Conservation (phyloP, 2,797 vertebrate species). For the Oreochromis mossambicus region DNA sequence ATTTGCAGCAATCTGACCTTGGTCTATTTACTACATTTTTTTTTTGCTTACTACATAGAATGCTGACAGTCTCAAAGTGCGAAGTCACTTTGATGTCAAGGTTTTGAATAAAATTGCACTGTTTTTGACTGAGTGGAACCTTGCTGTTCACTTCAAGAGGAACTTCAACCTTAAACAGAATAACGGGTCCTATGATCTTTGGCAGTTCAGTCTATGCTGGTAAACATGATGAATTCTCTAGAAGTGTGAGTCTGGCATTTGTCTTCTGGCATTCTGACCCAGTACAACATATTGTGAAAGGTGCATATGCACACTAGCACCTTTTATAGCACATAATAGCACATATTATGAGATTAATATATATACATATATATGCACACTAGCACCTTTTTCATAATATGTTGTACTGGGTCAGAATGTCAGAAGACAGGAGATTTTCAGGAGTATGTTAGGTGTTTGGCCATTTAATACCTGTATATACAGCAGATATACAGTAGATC, state of each 20-base stretch:
- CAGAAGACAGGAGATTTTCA: neutral
- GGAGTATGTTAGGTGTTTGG: neutral
- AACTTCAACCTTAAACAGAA: slow-evolving; percentile 53
- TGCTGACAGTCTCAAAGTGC: slow-evolving; percentile 3
- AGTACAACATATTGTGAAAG: neutral
- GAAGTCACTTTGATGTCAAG: slow-evolving; percentile 50
- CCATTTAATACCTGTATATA: neutral
- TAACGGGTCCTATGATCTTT: slow-evolving; percentile 47
- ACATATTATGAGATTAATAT: too few relatives aligned
- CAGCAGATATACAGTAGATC: neutral
- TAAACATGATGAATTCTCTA: slow-evolving; percentile 28
- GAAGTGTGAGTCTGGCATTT: neutral
- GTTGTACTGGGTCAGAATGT: neutral
- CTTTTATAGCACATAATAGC: too few relatives aligned
- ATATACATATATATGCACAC: neutral
- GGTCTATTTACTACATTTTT: slow-evolving; percentile 7
- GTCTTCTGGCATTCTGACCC: neutral
- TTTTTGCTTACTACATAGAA: slow-evolving; percentile 1
- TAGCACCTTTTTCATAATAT: neutral
- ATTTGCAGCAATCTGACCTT: neutral
- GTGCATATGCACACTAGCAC: neutral
- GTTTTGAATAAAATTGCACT: slow-evolving; percentile 35
- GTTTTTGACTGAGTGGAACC: slow-evolving; percentile 38
- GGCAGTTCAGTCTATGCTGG: slow-evolving; percentile 28
- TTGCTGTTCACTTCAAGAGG: slow-evolving; percentile 43